These are phyloP conservation scores for Alethe castanea DNA, from an alignment of 2,113 vertebrate genomes.

Conservation along the genomic window DNA sequence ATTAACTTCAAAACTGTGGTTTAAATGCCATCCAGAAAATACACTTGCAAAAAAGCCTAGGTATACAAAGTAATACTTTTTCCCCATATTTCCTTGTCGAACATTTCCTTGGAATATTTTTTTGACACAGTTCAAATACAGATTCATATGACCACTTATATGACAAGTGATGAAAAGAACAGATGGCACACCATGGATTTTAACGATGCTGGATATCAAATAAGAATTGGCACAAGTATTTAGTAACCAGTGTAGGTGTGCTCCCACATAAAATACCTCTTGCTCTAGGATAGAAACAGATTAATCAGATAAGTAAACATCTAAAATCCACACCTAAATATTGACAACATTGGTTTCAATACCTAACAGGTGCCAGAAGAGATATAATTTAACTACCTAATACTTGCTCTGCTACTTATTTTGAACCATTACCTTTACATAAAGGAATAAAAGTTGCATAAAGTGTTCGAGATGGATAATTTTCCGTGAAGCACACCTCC, in stretches of 20 bases:
- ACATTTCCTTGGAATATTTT: background rate
- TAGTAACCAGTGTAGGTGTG: background rate
- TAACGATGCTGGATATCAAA: background rate
- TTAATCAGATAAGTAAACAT: background rate
- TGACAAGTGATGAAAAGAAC: background rate
- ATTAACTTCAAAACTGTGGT: background rate
- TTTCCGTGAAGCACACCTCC: background rate
- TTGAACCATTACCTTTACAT: background rate
- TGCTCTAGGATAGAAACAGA: background rate
- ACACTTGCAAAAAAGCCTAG: background rate
- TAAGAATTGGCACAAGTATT: background rate
- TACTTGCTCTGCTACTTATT: background rate
- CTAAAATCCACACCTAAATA: background rate
- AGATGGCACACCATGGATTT: conserved; percentile 8
- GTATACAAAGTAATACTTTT: background rate
- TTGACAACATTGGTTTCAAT: background rate
- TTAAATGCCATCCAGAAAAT: background rate
- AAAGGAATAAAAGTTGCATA: background rate
- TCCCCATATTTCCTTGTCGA: background rate
- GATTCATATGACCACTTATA: background rate
- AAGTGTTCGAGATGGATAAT: background rate
- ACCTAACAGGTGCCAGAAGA: background rate
- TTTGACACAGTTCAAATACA: background rate
- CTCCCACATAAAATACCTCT: background rate
- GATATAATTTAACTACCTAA: background rate